Evolutionary conservation across 2,797 vertebrate species (phyloP).

Genomic region (Spinus pinus): DNA sequence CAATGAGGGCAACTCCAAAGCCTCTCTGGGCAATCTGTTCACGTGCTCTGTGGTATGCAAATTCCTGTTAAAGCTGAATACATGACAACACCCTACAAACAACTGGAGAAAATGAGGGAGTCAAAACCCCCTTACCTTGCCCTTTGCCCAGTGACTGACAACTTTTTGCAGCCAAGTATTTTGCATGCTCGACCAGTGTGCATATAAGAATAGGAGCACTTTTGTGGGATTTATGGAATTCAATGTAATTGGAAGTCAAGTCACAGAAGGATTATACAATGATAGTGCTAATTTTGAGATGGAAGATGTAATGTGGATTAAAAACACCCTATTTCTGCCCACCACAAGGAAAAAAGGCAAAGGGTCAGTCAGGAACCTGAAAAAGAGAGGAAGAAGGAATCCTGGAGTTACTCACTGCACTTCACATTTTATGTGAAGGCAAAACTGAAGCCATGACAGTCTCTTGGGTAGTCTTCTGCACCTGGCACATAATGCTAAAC

Average conservation of each 20-base stretch:
- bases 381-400: background rate
- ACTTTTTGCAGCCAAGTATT: background rate
- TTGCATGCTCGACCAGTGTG: background rate
- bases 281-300: background rate
- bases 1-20: background rate
- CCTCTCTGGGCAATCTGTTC: background rate
- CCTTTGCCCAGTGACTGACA: background rate
- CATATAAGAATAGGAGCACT: background rate
- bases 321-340: background rate
- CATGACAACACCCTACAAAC: background rate
- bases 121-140: background rate
- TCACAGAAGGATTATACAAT: background rate
- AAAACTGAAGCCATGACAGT: background rate
- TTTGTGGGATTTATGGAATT: background rate
- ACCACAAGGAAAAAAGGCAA: background rate
- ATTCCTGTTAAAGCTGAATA: background rate
- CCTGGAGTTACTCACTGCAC: background rate
- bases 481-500: background rate
- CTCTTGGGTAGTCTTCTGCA: background rate
- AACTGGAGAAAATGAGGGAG: slow-evolving; percentile 2
- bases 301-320: background rate
- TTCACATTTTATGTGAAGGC: background rate
- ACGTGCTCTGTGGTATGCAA: background rate
- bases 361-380: background rate
- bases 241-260: background rate